Conservation (phyloP, 2,797 vertebrate species). For the Pelodytes ibericus region DNA sequence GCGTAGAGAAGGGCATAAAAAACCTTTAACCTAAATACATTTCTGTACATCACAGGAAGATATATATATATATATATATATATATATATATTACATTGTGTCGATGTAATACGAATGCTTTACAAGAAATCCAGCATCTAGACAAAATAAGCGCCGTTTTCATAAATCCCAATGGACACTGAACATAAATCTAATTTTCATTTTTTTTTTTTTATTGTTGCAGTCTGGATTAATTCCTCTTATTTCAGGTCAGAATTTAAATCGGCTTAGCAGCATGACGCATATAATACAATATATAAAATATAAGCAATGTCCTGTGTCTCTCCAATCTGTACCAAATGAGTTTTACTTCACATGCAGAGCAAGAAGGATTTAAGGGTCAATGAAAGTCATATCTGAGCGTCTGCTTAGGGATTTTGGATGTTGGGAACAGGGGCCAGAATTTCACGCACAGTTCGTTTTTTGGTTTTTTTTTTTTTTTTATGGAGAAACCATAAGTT, state of each 20-base stretch:
- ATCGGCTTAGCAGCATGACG: conserved; percentile 45
- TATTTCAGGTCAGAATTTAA: conserved; percentile 43
- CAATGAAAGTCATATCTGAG: conserved; percentile 48
- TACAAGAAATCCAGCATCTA: too few species aligned
- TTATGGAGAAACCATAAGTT: conserved; percentile 30
- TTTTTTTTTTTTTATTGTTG: conserved; percentile 20
- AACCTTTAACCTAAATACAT: too few species aligned
- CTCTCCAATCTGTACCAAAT: conserved; percentile 41
- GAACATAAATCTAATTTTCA: conserved; percentile 30
- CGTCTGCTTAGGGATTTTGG: conserved; percentile 32
- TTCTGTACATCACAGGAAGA: too few species aligned
- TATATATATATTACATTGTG: too few species aligned
- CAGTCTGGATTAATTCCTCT: conserved; percentile 38
- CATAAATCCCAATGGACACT: neutral
- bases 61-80: too few species aligned
- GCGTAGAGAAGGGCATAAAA: too few species aligned
- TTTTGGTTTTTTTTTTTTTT: conserved; percentile 4
- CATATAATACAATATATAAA: conserved; percentile 53
- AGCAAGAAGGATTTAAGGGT: conserved; percentile 48
- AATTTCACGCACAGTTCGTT: conserved; percentile 31
- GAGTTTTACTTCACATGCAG: conserved; percentile 42
- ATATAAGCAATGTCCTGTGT: conserved; percentile 42
- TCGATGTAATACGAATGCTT: too few species aligned
- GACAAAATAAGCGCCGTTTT: conserved; percentile 23
- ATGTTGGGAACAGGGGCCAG: conserved; percentile 17